Base-by-base conservation (phyloP, 2,888 invertebrate genomes). In the Sycophila texana region DNA sequence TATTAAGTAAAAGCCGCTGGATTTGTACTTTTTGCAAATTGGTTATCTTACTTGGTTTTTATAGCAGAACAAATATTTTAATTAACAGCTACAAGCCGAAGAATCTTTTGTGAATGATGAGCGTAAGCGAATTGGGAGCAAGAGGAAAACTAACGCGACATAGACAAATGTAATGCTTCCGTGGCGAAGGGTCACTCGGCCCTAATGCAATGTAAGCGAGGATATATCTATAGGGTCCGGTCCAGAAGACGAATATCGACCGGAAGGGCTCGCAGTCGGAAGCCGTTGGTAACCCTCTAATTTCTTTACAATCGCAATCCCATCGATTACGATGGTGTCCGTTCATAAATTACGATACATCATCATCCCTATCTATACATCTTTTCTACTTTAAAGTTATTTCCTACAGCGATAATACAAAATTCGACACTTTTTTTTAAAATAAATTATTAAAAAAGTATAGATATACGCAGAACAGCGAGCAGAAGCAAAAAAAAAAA, bases 281-380 rank as follows among this genome's bases (percentile, higher is more conserved):
- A 86, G 84, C 86, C 87, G 87, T 89, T 89, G 90, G 89, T 90
- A 89, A 86, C 87, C 71, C 55, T 71, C 88, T 90, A 90, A 90
- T 90, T 90, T 90, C 90, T 89, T 90, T 89, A 89, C 89, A 88
- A 90, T 89, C 89, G 84, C 86, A 85, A 86, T 85, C 86, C 87
- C 86, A 87, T 89, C 89, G 89, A 88, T 89, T 89, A 89, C 87
- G 88, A 87, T 86, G 82, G 84, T 84, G 81, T 84, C 68, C 30
- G 58, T 58, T 10, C 84, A 83, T 85, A 88, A 77, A 77, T 77
- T 60, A 47, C 74, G 65, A 70, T 70, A 20, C 49, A 79, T 79
- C 10, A 63, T 7, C 5, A 67, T 58, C 7, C 22, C 14, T 0
- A 51, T 49, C 18, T 22, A 30, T 0, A 10, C 5, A 20, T 20